These are phyloP conservation scores for Portunus trituberculatus DNA, from an alignment of 1,140 invertebrate species.

Conservation along the genomic window DNA sequence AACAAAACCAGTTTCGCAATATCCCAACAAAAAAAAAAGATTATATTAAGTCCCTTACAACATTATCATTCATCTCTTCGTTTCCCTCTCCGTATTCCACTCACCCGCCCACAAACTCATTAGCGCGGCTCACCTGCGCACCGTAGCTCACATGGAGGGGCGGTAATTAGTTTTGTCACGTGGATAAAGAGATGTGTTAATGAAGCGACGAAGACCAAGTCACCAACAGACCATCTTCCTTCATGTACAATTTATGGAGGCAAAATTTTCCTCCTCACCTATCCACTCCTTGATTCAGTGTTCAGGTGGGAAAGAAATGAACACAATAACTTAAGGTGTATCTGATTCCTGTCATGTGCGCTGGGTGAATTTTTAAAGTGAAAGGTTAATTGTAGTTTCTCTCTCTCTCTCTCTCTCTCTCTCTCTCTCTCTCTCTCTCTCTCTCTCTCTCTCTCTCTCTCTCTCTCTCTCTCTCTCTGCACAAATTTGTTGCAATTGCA, in stretches of 20 bases:
- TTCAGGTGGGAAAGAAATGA: background rate
- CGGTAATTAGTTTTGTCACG: background rate
- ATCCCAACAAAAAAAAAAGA: too few species aligned
- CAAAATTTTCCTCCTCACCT: background rate
- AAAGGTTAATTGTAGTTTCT: background rate
- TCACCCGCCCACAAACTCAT: background rate
- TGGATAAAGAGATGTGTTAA: background rate
- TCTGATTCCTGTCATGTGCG: background rate
- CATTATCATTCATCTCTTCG: background rate
- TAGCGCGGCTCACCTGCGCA: background rate
- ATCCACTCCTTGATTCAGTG: background rate
- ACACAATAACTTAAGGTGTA: background rate
- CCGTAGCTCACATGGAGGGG: background rate
- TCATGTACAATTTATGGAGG: background rate
- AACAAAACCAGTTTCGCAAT: too few species aligned
- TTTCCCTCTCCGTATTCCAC: background rate
- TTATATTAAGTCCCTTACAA: background rate
- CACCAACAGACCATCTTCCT: background rate
- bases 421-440: constrained; percentile 23
- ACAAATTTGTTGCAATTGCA: too few species aligned
- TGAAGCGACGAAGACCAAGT: background rate
- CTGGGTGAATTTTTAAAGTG: background rate
- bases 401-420: constrained; percentile 20
- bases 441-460: constrained; percentile 18
- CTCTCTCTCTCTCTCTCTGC: background rate